Conservation (phyloP, 2,113 vertebrate species). For the Nycticebus coucang region DNA sequence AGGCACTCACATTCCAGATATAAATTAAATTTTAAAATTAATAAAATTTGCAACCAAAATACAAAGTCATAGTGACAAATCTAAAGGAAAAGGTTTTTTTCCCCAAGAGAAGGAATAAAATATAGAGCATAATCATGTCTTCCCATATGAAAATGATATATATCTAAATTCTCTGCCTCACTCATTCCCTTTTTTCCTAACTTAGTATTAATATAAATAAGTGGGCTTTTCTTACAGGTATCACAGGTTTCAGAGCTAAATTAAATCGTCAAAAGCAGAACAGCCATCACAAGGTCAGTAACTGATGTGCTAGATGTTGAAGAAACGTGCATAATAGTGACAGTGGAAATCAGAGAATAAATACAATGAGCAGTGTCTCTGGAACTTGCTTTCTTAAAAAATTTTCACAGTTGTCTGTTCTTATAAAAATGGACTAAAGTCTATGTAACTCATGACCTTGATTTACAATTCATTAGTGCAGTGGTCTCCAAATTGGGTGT, state of each 20-base stretch:
- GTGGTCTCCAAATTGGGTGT: not conserved
- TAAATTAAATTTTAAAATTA: slow-evolving; percentile 11
- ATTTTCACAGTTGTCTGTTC: not conserved
- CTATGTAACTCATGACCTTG: not conserved
- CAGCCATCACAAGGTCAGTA: not conserved
- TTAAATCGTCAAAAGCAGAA: not conserved
- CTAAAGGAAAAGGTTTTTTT: not conserved
- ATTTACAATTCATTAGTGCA: not conserved
- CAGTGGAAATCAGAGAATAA: not conserved
- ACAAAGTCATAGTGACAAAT: not conserved
- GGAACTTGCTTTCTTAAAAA: slow-evolving; percentile 14
- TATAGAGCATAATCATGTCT: not conserved
- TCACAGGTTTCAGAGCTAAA: not conserved
- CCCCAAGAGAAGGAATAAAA: not conserved
- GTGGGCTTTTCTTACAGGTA: not conserved
- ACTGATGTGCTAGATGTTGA: not conserved
- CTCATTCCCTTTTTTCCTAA: not conserved
- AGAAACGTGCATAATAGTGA: not conserved
- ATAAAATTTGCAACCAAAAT: not conserved
- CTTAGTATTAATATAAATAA: not conserved
- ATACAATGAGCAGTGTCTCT: not conserved
- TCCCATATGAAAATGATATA: not conserved
- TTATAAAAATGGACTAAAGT: not conserved
- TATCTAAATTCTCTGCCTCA: not conserved
- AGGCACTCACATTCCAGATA: not conserved